Evolutionary conservation across 2,888 invertebrate species (phyloP).

Genomic region (Hypercompe scribonia): DNA sequence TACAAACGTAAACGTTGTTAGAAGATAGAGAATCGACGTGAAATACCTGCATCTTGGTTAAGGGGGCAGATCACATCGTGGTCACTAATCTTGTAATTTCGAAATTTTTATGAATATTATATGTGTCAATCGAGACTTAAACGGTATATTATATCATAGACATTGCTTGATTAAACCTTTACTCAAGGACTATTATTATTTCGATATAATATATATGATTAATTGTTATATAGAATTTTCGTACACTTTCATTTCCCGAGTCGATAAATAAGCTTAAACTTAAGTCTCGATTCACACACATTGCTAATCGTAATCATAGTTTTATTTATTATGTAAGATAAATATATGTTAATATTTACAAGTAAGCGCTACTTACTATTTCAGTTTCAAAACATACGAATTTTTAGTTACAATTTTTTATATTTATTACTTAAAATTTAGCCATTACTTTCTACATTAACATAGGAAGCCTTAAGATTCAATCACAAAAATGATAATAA

Average conservation of each 20-base stretch:
- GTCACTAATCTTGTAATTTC: not conserved
- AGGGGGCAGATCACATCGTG: too few relatives aligned
- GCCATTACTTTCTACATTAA: not conserved
- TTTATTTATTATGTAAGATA: not conserved
- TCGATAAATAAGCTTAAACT: too few relatives aligned
- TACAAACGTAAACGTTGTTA: too few relatives aligned
- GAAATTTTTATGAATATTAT: not conserved
- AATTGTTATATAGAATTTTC: too few relatives aligned
- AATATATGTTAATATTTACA: not conserved
- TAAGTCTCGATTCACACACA: not conserved
- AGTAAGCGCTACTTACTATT: not conserved
- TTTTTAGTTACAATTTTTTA: not conserved
- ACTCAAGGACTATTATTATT: too few relatives aligned
- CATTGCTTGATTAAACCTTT: too few relatives aligned
- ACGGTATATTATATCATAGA: too few relatives aligned
- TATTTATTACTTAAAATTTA: not conserved
- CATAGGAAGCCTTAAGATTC: constrained; percentile 41
- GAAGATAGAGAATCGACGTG: too few relatives aligned
- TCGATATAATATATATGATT: too few relatives aligned
- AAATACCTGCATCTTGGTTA: too few relatives aligned
- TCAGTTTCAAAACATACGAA: not conserved
- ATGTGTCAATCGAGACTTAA: not conserved
- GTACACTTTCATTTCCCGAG: too few relatives aligned
- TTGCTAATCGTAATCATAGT: not conserved
- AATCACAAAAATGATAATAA: constrained; percentile 35